Base-by-base conservation (phyloP, 2,888 invertebrate species). In the Pristionchus japonicus region DNA sequence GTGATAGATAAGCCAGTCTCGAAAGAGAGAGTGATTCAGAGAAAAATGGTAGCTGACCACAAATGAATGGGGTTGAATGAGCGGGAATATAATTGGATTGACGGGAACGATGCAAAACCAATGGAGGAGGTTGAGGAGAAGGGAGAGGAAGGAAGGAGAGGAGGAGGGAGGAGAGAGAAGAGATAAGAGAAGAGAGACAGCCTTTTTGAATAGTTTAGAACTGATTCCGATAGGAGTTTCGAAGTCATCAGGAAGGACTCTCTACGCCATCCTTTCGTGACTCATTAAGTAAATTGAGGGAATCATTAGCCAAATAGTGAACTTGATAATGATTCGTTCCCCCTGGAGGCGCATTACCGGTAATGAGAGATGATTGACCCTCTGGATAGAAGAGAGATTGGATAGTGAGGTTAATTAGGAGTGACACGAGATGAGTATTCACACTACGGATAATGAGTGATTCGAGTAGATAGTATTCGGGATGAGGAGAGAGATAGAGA, bases 81-180 rank as follows among this genome's bases (percentile, higher is more conserved):
- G 34, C 17, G 13, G 37, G 74, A 74, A 74, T 74, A 74, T 74
- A 74, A 74, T 74, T 74, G 74, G 74, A 74, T 74, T 74, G 74
- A 74, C 74, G 74, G 74, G 74, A 74, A 74, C 74, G 40, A 57
- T n/a, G 7, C 23, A 57, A 74, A 74, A 74, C 74, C 74, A 40
- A 9, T 74, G 74, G 31, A 40, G 23, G 31, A 70, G 70, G 70
- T 7, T 27, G 34, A 27, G 31, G 31, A 20, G 31, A 9, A 20
- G 27, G 15, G 67, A 27, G 67, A 23, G 20, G 40, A 40, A 40
- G 37, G 37, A 40, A 2, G 27, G 40, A 23, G 20, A 15, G 31
- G 17, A 15, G 31, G 64, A 20, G 6, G 31, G 40, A 11, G 40
- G 11, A 40, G 9, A 40, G 0, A 7, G 20, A 37, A 40, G 74